Conservation (phyloP, 2,888 invertebrate genomes). For the Baccha elongata region DNA sequence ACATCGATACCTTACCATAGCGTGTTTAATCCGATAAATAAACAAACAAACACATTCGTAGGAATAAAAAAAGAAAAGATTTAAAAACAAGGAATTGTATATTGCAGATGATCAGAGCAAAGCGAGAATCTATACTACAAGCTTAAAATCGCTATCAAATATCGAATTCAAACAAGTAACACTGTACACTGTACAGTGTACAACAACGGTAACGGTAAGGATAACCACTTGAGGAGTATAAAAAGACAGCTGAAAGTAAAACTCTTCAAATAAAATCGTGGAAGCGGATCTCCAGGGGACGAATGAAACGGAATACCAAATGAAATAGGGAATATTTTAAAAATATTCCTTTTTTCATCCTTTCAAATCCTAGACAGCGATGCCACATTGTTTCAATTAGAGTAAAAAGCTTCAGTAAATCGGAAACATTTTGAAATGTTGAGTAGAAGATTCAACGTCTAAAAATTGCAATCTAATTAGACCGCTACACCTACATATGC, state of each 20-base stretch:
- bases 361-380: slow-evolving; percentile 7
- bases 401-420: too few species aligned
- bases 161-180: slow-evolving; percentile 47
- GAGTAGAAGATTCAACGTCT: too few species aligned
- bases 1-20: not conserved
- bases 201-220: not conserved
- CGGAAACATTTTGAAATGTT: too few species aligned
- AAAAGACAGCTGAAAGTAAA: slow-evolving; percentile 38
- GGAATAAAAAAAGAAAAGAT: slow-evolving; percentile 35
- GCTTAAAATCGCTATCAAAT: slow-evolving; percentile 50
- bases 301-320: slow-evolving; percentile 15
- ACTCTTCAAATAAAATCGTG: slow-evolving; percentile 35
- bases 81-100: slow-evolving; percentile 1
- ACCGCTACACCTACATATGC: too few species aligned
- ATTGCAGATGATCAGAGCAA: slow-evolving; percentile 27
- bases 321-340: slow-evolving; percentile 41
- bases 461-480: too few species aligned
- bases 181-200: not conserved
- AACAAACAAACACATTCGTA: slow-evolving; percentile 15
- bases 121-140: slow-evolving; percentile 2
- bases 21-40: slow-evolving; percentile 43
- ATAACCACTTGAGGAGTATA: slow-evolving; percentile 27
- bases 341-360: slow-evolving; percentile 14
- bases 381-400: too few species aligned
- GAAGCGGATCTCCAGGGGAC: not conserved